A percentile compares a stretch with the other conserved stretches of the same genome.
phyloP scores from a whole-genome alignment of 2,113 vertebrate species.

The Rallus limicola region DNA sequence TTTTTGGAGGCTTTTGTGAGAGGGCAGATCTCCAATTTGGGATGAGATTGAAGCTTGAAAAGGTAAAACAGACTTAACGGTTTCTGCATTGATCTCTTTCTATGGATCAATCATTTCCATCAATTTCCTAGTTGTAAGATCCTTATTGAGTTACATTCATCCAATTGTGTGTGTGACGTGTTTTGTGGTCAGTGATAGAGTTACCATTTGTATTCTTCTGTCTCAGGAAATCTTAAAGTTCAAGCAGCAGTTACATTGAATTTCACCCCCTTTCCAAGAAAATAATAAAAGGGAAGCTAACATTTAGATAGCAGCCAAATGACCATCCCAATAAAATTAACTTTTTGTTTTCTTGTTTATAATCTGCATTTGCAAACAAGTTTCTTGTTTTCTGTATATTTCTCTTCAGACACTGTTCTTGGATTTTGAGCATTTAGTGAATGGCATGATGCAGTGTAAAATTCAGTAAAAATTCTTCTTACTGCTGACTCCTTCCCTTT shows the following conservation, averaged over 20 bases:
- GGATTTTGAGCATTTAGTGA: not conserved
- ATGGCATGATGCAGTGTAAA: not conserved
- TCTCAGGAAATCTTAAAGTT: not conserved
- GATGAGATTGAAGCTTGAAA: not conserved
- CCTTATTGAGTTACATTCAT: not conserved
- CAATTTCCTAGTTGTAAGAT: not conserved
- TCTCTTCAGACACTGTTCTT: not conserved
- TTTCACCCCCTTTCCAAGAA: not conserved
- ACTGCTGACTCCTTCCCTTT: not conserved
- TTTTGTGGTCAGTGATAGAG: not conserved
- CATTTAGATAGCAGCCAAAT: not conserved
- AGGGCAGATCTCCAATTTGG: not conserved
- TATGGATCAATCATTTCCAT: not conserved
- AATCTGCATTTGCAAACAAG: not conserved
- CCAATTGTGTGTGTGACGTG: rapidly evolving
- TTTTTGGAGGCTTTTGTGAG: not conserved
- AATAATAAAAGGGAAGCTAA: not conserved
- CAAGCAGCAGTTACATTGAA: not conserved
- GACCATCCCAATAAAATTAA: not conserved
- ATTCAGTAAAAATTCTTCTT: not conserved
- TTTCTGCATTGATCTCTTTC: not conserved
- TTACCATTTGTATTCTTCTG: not conserved
- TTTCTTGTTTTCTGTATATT: not conserved
- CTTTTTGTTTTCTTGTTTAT: not conserved
- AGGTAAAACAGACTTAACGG: not conserved